Evolutionary conservation across 2,888 invertebrate genomes (phyloP).

Genomic region (Cybosia mesomella): DNA sequence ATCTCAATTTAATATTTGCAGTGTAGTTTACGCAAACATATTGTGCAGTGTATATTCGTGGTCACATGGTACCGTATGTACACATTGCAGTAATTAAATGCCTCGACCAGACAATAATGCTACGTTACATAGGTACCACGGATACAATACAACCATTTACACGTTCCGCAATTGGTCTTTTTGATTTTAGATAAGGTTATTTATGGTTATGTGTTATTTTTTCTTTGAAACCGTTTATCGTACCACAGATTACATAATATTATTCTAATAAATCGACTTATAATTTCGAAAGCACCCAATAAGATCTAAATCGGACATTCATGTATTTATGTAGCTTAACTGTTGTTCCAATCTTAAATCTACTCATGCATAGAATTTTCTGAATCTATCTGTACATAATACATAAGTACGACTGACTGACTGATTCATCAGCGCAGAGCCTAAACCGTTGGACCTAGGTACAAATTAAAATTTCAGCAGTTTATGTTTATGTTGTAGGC

Average conservation of each 20-base stretch:
- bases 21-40: too few relatives aligned
- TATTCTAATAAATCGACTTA: slow-evolving; percentile 8
- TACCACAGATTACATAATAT: too few relatives aligned
- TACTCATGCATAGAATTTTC: slow-evolving; percentile 2
- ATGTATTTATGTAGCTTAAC: neutral
- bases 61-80: too few relatives aligned
- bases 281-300: slow-evolving; percentile 2
- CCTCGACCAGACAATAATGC: neutral
- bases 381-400: too few relatives aligned
- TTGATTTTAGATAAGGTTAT: slow-evolving; percentile 32
- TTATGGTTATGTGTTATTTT: slow-evolving; percentile 14
- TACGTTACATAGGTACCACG: neutral
- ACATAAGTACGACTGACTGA: too few relatives aligned
- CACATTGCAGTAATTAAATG: neutral
- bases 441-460: too few relatives aligned
- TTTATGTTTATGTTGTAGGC: too few relatives aligned
- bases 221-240: slow-evolving; percentile 1
- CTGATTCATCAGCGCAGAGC: too few relatives aligned
- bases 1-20: too few relatives aligned
- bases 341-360: neutral
- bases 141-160: neutral
- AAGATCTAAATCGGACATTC: neutral
- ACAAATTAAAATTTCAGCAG: too few relatives aligned
- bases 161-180: slow-evolving; percentile 13
- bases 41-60: too few relatives aligned